A percentile compares a stretch with the other conserved stretches of the same genome.
These are phyloP conservation scores for Pelochelys cantorii DNA, from an alignment of 2,797 vertebrate genomes.

Conservation along the genomic window DNA sequence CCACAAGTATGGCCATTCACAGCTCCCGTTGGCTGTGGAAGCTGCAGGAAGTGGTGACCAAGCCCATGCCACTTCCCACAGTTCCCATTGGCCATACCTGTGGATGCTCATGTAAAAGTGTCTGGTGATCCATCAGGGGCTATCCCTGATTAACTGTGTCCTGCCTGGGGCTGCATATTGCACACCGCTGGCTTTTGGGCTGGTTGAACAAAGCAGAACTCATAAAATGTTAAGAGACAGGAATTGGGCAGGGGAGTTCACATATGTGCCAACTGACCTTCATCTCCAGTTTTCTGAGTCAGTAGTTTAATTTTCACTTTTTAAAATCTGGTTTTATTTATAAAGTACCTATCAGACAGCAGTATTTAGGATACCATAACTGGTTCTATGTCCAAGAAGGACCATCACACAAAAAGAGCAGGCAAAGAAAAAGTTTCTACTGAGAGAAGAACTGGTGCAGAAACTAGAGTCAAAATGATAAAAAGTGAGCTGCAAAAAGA, in stretches of 20 bases:
- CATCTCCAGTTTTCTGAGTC: background rate
- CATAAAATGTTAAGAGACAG: background rate
- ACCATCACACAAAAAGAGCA: background rate
- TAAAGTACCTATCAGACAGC: background rate
- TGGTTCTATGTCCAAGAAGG: background rate
- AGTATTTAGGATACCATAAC: background rate
- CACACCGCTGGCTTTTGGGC: background rate
- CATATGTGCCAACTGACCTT: background rate
- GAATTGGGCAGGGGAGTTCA: background rate
- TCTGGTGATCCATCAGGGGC: too few species aligned
- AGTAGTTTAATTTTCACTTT: background rate
- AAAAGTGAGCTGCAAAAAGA: background rate
- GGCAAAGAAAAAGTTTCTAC: background rate
- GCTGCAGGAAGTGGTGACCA: too few species aligned
- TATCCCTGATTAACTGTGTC: too few species aligned
- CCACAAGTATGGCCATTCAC: too few species aligned
- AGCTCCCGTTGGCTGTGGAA: too few species aligned
- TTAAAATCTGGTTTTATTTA: background rate
- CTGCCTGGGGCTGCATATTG: too few species aligned
- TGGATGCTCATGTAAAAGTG: too few species aligned
- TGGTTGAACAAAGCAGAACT: slow-evolving; percentile 31
- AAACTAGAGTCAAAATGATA: background rate
- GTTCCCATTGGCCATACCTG: too few species aligned
- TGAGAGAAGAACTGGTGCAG: background rate
- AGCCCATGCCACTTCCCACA: too few species aligned